Percentiles rank a stretch among this genome's conserved stretches.
Evolutionary conservation across 2,888 invertebrate genomes (phyloP).

Genomic region (Drosophila kanekoi): DNA sequence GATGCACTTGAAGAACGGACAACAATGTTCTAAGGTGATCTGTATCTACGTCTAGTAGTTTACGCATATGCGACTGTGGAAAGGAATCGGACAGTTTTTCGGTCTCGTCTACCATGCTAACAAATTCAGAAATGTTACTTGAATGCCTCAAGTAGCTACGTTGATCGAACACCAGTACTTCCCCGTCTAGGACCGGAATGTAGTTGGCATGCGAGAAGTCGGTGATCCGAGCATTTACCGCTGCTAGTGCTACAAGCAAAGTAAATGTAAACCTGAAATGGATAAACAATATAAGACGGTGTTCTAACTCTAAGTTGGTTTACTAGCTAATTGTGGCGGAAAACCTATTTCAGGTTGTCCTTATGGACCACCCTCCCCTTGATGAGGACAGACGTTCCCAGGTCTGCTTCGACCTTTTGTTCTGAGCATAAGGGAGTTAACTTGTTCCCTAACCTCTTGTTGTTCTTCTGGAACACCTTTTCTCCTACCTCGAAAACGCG

Average conservation of each 20-base stretch:
- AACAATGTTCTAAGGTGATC: slow-evolving; percentile 1
- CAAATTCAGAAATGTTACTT: slow-evolving; percentile 2
- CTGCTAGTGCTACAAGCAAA: neutral
- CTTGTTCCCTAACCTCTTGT: slow-evolving; percentile 3
- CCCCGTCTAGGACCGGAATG: slow-evolving; percentile 16
- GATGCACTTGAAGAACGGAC: slow-evolving; percentile 5
- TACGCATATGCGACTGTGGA: slow-evolving; percentile 11
- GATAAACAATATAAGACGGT: too few species aligned
- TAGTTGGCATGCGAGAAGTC: slow-evolving; percentile 16
- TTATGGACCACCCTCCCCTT: too few species aligned
- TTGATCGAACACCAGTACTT: slow-evolving; percentile 13
- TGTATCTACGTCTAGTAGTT: slow-evolving; percentile 9
- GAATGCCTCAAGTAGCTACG: slow-evolving; percentile 4
- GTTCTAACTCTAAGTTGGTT: too few species aligned
- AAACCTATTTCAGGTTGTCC: too few species aligned
- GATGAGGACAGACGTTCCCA: too few species aligned
- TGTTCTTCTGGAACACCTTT: slow-evolving; percentile 1
- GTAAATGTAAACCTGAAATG: slow-evolving; percentile 6
- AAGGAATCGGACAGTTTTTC: neutral
- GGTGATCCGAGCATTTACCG: slow-evolving; percentile 7
- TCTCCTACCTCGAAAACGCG: slow-evolving; percentile 7
- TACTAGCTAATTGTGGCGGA: too few species aligned
- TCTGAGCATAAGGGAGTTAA: neutral
- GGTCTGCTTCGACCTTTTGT: neutral
- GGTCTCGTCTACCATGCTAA: neutral